phyloP scores from a whole-genome alignment of 2,888 invertebrate genomes.

The Rotaria sp. region DNA sequence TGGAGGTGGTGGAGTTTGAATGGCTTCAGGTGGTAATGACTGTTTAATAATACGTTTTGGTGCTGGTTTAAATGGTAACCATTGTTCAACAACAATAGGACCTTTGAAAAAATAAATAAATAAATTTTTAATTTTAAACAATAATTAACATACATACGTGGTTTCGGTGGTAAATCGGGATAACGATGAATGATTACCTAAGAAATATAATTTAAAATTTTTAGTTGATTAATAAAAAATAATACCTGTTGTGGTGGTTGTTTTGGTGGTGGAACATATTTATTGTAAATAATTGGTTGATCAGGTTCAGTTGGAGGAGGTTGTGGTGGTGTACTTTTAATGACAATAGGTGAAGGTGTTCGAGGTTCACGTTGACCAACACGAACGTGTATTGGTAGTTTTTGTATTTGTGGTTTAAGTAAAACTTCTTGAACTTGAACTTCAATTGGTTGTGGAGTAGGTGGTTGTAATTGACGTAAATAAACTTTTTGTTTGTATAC shows the following conservation, averaged over 20 bases:
- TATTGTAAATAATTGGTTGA: not conserved
- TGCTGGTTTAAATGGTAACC: slow-evolving; percentile 15
- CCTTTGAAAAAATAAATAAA: not conserved
- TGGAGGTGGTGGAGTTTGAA: not conserved
- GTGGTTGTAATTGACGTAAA: slow-evolving; percentile 24
- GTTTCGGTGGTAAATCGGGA: not conserved
- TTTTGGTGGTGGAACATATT: slow-evolving; percentile 1
- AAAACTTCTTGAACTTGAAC: slow-evolving; percentile 18
- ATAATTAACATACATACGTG: not conserved
- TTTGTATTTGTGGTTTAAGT: not conserved
- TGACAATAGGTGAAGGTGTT: not conserved
- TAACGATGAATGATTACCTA: slow-evolving; percentile 17
- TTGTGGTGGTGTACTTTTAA: slow-evolving; percentile 1
- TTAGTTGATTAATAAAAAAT: not conserved
- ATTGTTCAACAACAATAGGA: slow-evolving; percentile 22
- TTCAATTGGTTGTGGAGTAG: not conserved
- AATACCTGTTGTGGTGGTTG: not conserved
- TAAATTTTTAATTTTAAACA: not conserved
- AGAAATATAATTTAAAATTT: not conserved
- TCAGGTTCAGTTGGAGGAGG: not conserved
- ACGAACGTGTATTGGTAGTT: slow-evolving; percentile 15
- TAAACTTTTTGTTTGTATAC: not conserved
- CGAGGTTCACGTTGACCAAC: not conserved
- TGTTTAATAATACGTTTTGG: slow-evolving; percentile 14
- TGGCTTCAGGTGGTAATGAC: not conserved